These are phyloP conservation scores for Pollenia labialis DNA, from an alignment of 2,888 invertebrate genomes.

Conservation along the genomic window DNA sequence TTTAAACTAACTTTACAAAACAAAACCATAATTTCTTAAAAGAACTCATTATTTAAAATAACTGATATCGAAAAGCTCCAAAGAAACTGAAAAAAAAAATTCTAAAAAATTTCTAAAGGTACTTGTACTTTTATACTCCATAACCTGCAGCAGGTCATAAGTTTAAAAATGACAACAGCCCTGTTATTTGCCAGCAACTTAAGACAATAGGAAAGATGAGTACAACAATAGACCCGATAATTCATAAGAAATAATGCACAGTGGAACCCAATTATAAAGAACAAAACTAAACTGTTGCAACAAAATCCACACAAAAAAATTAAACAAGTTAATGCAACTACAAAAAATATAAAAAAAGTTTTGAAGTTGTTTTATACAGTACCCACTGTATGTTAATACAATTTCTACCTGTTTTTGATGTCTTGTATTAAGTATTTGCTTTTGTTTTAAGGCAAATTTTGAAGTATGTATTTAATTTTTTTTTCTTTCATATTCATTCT, in stretches of 20 bases:
- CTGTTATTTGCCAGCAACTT: constrained; percentile 29
- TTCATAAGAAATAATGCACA: constrained; percentile 12
- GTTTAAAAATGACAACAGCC: constrained; percentile 33
- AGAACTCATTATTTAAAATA: background rate
- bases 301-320: background rate
- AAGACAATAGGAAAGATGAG: constrained; percentile 4
- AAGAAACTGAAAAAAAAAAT: too few relatives aligned
- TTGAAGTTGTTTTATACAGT: background rate
- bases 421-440: constrained; percentile 56
- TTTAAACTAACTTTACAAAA: background rate
- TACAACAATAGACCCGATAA: constrained; percentile 7
- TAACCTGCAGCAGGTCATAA: constrained; percentile 12
- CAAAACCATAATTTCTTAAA: background rate
- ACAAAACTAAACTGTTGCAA: background rate
- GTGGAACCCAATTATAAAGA: background rate
- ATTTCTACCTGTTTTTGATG: constrained; percentile 46
- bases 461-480: background rate
- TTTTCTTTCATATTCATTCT: constrained; percentile 2
- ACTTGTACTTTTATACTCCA: background rate
- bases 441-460: constrained; percentile 41
- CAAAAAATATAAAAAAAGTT: background rate
- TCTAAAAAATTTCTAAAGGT: background rate
- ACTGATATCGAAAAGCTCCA: too few relatives aligned
- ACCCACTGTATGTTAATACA: constrained; percentile 7
- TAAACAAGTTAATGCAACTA: background rate